Evolutionary conservation across 2,113 vertebrate genomes (phyloP), one percentile per base, ranked within the genome.

Genomic region (Pelusios castaneus): DNA sequence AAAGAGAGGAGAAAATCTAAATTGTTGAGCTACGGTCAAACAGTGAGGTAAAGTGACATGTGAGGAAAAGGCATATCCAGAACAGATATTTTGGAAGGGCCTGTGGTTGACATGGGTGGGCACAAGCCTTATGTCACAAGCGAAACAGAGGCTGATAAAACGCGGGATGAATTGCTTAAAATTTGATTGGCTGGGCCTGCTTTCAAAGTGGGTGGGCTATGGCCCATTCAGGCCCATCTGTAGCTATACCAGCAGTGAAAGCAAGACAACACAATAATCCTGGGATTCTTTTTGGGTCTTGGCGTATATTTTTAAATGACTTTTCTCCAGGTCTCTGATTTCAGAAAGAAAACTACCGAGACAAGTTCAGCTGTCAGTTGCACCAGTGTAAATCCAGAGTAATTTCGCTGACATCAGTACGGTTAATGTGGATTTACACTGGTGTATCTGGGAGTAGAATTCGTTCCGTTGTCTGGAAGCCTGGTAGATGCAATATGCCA

Each of bases 341-440:
- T 84, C 49, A 86, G n/a, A 58, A 90, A 80, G 93, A 82, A 91
- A 92, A 24, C 5, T 84, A n/a, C 22, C 52, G 27, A 49, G 54
- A 19, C 90, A 89, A 96, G 90, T 2, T 83, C 43, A 91, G 78
- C 67, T 95, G 84, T 41, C 2, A 24, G 3, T 91, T 93, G 29
- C 60, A 83, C 70, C 60, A 58, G 70, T 76, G 56, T 70, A 89
- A 92, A 87, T 83, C 0, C 41, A 76, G 0, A 88, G 88, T 95
- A 93, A 94, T 51, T 93, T 91, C 38, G 79, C 38, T 12, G 52
- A 82, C 81, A 84, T 95, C 88, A 34, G 17, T 95, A 85, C 92
- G 0, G 56, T 58, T 29, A 58, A 10, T 70, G 63, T 70, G 63
- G 56, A 92, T 93, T 91, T 16, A 13, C 49, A 76, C n/a, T 0